Conservation (phyloP, 2,797 vertebrate species). For the Megaceryle alcyon region DNA sequence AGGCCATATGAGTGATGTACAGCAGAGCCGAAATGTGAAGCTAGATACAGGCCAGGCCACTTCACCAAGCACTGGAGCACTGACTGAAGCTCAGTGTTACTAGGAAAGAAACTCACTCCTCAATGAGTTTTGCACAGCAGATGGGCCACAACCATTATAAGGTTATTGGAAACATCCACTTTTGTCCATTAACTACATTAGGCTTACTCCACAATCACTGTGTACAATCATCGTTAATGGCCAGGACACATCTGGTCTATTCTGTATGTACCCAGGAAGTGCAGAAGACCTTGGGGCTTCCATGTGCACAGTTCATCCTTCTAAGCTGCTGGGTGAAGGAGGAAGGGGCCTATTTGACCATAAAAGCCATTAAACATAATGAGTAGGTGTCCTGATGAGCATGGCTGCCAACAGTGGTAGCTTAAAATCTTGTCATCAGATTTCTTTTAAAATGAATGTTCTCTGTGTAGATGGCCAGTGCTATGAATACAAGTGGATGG, state of each 20-base stretch:
- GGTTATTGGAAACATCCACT: not conserved
- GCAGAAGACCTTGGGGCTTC: not conserved
- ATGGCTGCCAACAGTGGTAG: not conserved
- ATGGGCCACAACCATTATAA: not conserved
- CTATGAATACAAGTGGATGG: conserved; percentile 94
- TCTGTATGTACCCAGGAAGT: not conserved
- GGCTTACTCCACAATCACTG: not conserved
- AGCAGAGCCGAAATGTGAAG: not conserved
- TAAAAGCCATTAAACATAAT: not conserved
- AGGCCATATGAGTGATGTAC: not conserved
- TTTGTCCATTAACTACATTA: not conserved
- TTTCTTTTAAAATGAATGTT: not conserved
- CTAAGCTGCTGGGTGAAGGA: not conserved
- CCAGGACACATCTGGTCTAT: not conserved
- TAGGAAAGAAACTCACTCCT: not conserved
- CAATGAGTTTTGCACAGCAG: not conserved
- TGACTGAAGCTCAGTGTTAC: not conserved
- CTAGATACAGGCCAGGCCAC: not conserved
- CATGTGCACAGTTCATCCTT: not conserved
- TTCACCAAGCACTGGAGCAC: not conserved
- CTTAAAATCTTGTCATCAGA: not conserved
- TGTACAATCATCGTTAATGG: not conserved
- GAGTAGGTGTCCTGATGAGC: not conserved
- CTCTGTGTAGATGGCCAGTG: conserved; percentile 88
- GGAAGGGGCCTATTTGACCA: not conserved